These are phyloP conservation scores for Neosilurus mollespiculum DNA, from an alignment of 2,797 vertebrate species.

Conservation along the genomic window DNA sequence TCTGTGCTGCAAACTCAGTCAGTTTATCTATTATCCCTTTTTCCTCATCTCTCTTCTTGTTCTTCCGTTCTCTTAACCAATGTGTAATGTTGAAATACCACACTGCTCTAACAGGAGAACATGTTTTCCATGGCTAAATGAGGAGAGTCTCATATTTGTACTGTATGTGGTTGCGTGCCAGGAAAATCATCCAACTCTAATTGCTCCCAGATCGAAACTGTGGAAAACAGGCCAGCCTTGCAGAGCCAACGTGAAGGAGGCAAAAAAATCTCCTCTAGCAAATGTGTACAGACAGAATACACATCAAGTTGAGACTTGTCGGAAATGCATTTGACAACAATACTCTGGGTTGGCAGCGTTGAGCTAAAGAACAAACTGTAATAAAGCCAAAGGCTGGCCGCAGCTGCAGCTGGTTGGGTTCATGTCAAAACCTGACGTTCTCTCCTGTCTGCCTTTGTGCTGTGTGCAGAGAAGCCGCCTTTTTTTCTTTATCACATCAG, in stretches of 20 bases:
- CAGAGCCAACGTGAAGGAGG: constrained; percentile 38
- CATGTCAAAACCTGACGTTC: constrained; percentile 25
- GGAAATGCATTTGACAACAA: constrained; percentile 34
- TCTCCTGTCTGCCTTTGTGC: constrained; percentile 37
- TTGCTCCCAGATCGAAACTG: constrained; percentile 51
- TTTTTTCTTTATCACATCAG: constrained; percentile 55
- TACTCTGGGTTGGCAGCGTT: constrained; percentile 12
- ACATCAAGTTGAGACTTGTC: constrained; percentile 31
- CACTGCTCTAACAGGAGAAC: constrained; percentile 24
- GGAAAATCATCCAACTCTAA: constrained; percentile 45
- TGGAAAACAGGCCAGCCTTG: constrained; percentile 31
- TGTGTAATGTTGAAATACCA: constrained; percentile 11
- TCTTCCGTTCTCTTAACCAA: background rate
- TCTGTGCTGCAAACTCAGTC: constrained; percentile 11
- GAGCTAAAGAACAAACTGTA: constrained; percentile 20
- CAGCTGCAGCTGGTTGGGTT: constrained; percentile 30
- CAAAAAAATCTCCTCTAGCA: constrained; percentile 29
- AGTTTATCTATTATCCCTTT: constrained; percentile 14
- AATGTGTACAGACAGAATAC: constrained; percentile 20
- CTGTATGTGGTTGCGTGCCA: constrained; percentile 50
- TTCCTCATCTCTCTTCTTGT: constrained; percentile 5
- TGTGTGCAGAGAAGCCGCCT: constrained; percentile 34
- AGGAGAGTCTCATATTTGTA: constrained; percentile 48
- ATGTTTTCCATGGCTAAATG: constrained; percentile 29
- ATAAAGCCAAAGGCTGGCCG: constrained; percentile 22